Evolutionary conservation across 2,113 vertebrate species (phyloP).

Genomic region (Passer montanus): DNA sequence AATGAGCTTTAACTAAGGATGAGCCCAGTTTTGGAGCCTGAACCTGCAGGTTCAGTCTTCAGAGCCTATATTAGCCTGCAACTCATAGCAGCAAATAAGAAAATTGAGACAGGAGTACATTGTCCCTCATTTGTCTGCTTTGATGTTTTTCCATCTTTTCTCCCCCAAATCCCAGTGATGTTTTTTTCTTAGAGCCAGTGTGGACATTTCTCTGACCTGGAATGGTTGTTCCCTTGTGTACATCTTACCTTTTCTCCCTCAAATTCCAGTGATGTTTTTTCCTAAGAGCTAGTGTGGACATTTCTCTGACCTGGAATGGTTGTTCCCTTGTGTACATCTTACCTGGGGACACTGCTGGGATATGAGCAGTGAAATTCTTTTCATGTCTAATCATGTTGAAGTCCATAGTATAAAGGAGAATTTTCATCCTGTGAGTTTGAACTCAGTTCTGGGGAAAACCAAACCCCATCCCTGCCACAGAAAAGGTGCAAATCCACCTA

Average conservation of each 20-base stretch:
- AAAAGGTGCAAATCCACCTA: neutral
- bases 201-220: neutral
- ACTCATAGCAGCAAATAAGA: neutral
- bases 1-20: neutral
- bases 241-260: neutral
- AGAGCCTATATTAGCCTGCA: neutral
- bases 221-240: neutral
- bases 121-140: neutral
- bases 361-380: neutral
- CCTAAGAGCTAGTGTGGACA: neutral
- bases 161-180: rapidly evolving
- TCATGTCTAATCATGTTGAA: neutral
- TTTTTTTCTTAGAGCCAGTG: neutral
- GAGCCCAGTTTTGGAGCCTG: neutral
- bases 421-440: conserved; percentile 3
- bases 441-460: neutral
- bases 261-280: neutral
- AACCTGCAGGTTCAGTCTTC: neutral
- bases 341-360: neutral
- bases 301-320: neutral
- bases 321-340: neutral
- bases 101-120: neutral
- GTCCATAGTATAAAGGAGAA: neutral
- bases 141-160: neutral
- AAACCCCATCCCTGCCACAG: neutral